Evolutionary conservation across 2,797 vertebrate species (phyloP), one percentile per base, ranked within the genome.

Genomic region (Sphenopsis melanotis): DNA sequence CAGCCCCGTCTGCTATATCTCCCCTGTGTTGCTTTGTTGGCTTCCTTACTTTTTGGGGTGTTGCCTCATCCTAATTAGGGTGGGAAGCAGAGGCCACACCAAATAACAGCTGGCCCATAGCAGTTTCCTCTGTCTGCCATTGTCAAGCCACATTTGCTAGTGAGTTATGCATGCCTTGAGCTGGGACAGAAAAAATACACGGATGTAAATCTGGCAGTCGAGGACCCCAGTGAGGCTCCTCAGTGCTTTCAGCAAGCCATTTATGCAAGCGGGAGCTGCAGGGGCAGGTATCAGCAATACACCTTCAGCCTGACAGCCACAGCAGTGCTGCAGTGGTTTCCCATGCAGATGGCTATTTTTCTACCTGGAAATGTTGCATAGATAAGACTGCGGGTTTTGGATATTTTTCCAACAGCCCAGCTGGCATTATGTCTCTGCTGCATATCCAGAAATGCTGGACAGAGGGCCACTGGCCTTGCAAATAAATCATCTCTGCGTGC

Each of bases 131-230:
- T 32, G 42, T 23, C 46, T 80, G 60, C 71, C 0, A 0, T 41
- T 89, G 72, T 92, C 87, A 80, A 87, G 44, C 52, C 66, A 56
- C 3, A 8, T 72, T 89, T 1, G 1, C 29, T n/a, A 42, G 60
- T 92, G 91, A 96, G 83, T 95, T 94, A 93, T 74, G 44, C 37
- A 11, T 27, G 84, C 53, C 78, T 92, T 87, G 68, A 89, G 84
- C 69, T 0, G 0, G 53, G 72, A 81, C 86, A 87, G 56, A 64
- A 90, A 84, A 85, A 85, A 30, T 78, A 89, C 65, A 36, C 60
- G 76, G 76, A 71, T 85, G 82, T 77, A 89, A 94, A 95, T 77
- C 82, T 26, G 0, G 81, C 71, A 82, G 80, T 34, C 55, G 41
- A 23, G 66, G 55, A 78, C 47, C 59, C 36, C 64, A 29, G 19